Base-by-base conservation (phyloP, 2,888 invertebrate genomes). In the Molanna angustata region DNA sequence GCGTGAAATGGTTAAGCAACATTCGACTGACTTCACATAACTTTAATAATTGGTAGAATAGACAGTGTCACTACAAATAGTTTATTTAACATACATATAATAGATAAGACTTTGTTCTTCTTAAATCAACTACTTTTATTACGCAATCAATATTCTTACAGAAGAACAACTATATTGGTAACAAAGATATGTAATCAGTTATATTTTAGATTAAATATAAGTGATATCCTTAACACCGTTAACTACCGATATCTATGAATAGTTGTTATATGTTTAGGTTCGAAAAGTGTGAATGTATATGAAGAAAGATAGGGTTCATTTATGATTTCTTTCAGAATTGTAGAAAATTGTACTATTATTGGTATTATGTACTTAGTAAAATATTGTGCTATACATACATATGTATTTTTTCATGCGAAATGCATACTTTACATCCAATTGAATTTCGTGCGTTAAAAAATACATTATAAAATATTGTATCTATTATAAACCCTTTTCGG, bases 201-300 rank as follows among this genome's bases (percentile, higher is more conserved):
- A 49, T 49, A 50, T 43, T 52, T 33, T 32, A 42, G 49, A 45
- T 45, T 48, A 52, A 22, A 43, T 27, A 49, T 50, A 55, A 54
- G 50, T 44, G 52, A 51, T 52, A 55, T 49, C 54, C 46, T 41
- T 33, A 52, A 48, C 48, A 37, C 27, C 48, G 37, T 27, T 41
- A 17, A 48, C 41, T 56, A 56, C 56, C 47, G 58, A 58, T 58
- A 58, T 56, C 58, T 51, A 49, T 54, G 55, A 58, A 58, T 58
- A 56, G 56, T 56, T 56, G 56, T 58, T 56, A 56, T 52, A 58
- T 58, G 56, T 58, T 56, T 58, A 58, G 58, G 56, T 43, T 54
- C 54, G 58, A 58, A 48, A 51, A 39, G 58, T 56, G 47, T 54
- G 58, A 56, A 56, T 44, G 58, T 21, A 21, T 27, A 37, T 49